These are phyloP conservation scores for Atractosteus spatula DNA, from an alignment of 2,113 vertebrate genomes.

Conservation along the genomic window DNA sequence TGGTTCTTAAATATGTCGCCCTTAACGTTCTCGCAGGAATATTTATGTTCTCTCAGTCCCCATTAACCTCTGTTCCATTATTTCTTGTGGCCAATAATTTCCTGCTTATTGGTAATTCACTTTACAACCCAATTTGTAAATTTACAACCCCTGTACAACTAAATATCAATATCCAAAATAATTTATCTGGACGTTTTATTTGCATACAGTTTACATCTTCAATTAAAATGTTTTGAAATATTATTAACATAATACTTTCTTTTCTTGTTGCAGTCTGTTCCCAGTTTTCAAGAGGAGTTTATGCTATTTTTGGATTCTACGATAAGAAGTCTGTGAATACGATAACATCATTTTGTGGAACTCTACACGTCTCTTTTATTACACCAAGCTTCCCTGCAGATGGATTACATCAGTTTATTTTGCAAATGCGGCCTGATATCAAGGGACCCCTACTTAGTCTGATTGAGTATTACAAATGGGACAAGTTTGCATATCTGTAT, in stretches of 20 bases:
- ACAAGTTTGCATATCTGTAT: slow-evolving; percentile 97
- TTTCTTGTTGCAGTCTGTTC: slow-evolving; percentile 82
- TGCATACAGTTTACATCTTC: too few species aligned
- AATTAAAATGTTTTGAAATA: background rate
- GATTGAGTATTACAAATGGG: slow-evolving; percentile 98
- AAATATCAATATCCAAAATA: too few species aligned
- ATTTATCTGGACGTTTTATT: too few species aligned
- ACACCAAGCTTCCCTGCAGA: slow-evolving; percentile 98
- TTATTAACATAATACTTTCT: slow-evolving; percentile 15
- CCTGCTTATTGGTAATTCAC: too few species aligned
- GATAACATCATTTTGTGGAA: slow-evolving; percentile 97
- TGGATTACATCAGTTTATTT: slow-evolving; percentile 92
- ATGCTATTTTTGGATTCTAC: slow-evolving; percentile 98
- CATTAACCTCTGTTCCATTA: too few species aligned
- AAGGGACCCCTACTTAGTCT: slow-evolving; percentile 95
- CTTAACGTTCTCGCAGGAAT: too few species aligned
- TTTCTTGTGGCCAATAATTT: too few species aligned
- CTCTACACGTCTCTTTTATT: slow-evolving; percentile 97
- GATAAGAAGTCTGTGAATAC: slow-evolving; percentile 99
- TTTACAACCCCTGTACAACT: too few species aligned
- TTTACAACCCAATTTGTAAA: too few species aligned
- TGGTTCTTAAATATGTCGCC: too few species aligned
- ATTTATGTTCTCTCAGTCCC: too few species aligned
- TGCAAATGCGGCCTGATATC: slow-evolving; percentile 98
- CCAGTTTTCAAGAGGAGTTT: slow-evolving; percentile 98